Evolutionary conservation across 2,113 vertebrate species (phyloP), one percentile per base, ranked within the genome.

Genomic region (Mesoclemmys tuberculata): DNA sequence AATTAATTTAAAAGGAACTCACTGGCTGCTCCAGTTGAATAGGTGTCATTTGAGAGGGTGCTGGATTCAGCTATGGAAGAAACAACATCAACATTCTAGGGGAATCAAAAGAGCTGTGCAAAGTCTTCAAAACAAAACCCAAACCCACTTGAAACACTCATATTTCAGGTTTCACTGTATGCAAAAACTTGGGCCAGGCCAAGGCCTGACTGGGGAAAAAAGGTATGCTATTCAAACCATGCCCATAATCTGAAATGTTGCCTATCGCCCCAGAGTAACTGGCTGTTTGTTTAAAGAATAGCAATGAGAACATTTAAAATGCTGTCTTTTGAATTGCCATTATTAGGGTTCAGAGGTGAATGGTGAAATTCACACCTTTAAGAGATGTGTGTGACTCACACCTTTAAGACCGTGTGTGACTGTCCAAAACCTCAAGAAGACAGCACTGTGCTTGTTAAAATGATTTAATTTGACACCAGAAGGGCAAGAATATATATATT

Each of bases 141-240:
- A 49, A 87, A 48, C n/a, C 52, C 14, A 6, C 27, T 5, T 83
- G 22, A 87, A 84, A 49, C 0, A 1, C 10, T 46, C 2, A 0
- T 22, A 41, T 64, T 77, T 86, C 79, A 64, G 79, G 46, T 55
- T 85, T 83, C 12, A 49, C 56, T 74, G 19, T 61, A 24, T 48
- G 31, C 49, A 90, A 88, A 10, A 86, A 46, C 35, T 64, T n/a
- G 61, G 74, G 18, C 6, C 46, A 49, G 18, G 80, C 26, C 6
- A 74, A 21, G n/a, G 9, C 10, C 10, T 38, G 68, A 74, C 35
- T 3, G 6, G 35, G 46, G 51, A 16, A 74, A 55, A 64, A 82
- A 0, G 0, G 48, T 51, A 86, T 80, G 29, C 61, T 89, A n/a
- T 71, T 71, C n/a, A 71, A 71, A n/a, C 19, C 64, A 19, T 38